Conservation (phyloP, 2,797 vertebrate genomes). For the Aldrovandia affinis region DNA sequence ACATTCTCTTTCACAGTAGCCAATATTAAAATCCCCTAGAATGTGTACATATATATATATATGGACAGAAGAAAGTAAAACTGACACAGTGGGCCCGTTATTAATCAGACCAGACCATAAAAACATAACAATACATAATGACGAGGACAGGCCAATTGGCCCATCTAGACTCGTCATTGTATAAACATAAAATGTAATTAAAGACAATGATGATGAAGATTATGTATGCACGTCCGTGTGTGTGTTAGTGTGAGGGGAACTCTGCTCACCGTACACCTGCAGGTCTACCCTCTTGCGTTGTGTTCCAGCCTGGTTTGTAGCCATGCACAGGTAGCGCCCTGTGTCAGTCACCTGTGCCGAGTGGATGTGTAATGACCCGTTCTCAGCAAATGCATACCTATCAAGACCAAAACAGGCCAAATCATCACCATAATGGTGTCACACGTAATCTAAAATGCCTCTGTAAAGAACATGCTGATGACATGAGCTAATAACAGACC, state of each 20-base stretch:
- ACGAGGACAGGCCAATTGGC: too few species aligned
- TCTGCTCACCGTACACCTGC: slow-evolving; percentile 82
- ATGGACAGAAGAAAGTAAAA: not conserved
- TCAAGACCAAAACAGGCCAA: slow-evolving; percentile 1
- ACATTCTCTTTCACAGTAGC: not conserved
- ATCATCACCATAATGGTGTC: slow-evolving; percentile 34
- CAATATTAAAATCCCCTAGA: not conserved
- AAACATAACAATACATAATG: too few species aligned
- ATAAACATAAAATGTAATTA: not conserved
- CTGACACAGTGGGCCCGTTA: not conserved
- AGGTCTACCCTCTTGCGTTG: slow-evolving; percentile 85
- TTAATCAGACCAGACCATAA: too few species aligned
- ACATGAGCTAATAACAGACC: not conserved
- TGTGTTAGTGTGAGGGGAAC: not conserved
- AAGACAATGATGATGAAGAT: not conserved
- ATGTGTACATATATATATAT: not conserved
- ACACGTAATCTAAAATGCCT: not conserved
- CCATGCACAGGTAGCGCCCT: slow-evolving; percentile 91
- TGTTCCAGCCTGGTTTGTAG: slow-evolving; percentile 87
- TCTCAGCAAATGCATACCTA: slow-evolving; percentile 81
- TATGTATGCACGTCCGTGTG: not conserved
- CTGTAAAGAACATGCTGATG: not conserved
- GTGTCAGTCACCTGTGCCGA: slow-evolving; percentile 83
- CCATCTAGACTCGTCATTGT: too few species aligned
- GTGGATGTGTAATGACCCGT: slow-evolving; percentile 84